phyloP scores from a whole-genome alignment of 1,140 invertebrate species.

The Lordiphosa collinella region DNA sequence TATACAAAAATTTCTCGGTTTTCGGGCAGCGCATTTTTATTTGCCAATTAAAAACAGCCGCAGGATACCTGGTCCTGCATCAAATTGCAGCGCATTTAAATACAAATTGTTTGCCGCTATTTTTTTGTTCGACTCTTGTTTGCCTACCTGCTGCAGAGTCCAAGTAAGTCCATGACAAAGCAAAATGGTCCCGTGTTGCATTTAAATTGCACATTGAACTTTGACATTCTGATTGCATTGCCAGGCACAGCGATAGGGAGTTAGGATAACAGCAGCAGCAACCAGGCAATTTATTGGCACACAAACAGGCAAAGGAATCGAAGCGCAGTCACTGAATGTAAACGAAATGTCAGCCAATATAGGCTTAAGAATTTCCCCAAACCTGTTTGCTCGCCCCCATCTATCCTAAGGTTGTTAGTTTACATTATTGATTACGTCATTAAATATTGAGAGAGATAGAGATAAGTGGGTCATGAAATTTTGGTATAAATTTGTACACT shows the following conservation, averaged over 20 bases:
- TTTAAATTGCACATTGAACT: conserved; percentile 77
- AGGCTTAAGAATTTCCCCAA: conserved; percentile 37
- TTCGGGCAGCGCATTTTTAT: conserved; percentile 57
- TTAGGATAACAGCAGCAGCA: conserved; percentile 10
- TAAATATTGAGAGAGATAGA: conserved; percentile 49
- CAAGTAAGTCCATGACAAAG: conserved; percentile 2
- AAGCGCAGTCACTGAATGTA: conserved; percentile 41
- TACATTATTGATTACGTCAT: conserved; percentile 73
- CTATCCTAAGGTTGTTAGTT: conserved; percentile 23
- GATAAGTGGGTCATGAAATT: no score
- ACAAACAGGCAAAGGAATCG: conserved; percentile 65
- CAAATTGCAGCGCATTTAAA: conserved; percentile 63
- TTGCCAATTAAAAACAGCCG: conserved; percentile 73
- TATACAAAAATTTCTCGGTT: conserved; percentile 48
- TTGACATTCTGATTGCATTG: conserved; percentile 59
- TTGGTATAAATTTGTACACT: no score
- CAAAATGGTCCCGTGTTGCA: conserved; percentile 62
- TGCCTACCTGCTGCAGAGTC: conserved; percentile 20
- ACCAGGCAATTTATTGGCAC: conserved; percentile 58
- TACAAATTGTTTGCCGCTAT: conserved; percentile 66
- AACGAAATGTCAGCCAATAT: conserved; percentile 47
- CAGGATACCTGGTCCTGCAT: conserved; percentile 14
- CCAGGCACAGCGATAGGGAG: conserved; percentile 15
- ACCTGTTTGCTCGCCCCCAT: background rate
- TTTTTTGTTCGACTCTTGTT: conserved; percentile 26